Conservation (phyloP, 2,113 vertebrate genomes). For the Albula glossodonta region DNA sequence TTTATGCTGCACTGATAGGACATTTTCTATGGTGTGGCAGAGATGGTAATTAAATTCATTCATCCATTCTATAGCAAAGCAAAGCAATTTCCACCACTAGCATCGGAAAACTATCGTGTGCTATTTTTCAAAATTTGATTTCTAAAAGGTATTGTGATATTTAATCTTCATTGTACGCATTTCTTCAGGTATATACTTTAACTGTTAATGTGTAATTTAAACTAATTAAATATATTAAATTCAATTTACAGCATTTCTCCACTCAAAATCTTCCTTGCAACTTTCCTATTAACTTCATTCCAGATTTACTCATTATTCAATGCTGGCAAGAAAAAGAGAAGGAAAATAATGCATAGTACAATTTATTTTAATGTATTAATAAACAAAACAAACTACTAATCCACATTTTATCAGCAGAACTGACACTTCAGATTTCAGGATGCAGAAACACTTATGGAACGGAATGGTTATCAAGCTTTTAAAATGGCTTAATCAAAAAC, state of each 20-base stretch:
- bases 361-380: neutral
- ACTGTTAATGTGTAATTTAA: neutral
- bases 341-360: neutral
- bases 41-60: slow-evolving; percentile 2
- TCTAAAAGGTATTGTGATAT: neutral
- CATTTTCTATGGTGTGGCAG: neutral
- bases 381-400: neutral
- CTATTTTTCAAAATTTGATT: neutral
- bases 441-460: too few relatives aligned
- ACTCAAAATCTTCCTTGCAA: neutral
- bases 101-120: neutral
- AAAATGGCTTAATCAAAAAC: too few relatives aligned
- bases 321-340: too few relatives aligned
- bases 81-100: slow-evolving; percentile 6
- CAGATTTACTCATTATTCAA: too few relatives aligned
- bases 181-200: neutral
- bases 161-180: neutral
- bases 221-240: neutral
- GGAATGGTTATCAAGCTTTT: too few relatives aligned
- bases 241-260: neutral
- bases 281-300: neutral
- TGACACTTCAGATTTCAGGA: neutral
- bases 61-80: neutral
- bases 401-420: neutral
- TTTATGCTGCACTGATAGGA: neutral